phyloP scores from a whole-genome alignment of 2,888 invertebrate genomes.

The Folsomia manolachei region DNA sequence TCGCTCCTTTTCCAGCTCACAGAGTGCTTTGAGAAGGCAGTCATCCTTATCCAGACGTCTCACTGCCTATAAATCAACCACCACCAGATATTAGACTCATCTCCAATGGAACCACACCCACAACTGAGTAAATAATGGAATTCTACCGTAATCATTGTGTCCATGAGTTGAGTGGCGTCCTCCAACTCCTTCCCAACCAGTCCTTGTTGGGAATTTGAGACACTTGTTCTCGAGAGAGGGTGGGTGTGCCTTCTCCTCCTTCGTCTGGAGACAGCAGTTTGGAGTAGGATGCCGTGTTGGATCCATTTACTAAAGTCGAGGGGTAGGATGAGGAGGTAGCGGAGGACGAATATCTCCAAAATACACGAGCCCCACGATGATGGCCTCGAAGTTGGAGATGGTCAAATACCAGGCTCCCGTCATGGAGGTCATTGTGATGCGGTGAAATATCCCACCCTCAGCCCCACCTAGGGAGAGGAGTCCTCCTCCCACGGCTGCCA shows the following conservation, averaged over 20 bases:
- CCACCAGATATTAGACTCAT: too few species aligned
- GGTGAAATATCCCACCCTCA: slow-evolving; percentile 33
- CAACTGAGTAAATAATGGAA: too few species aligned
- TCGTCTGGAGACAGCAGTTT: slow-evolving; percentile 27
- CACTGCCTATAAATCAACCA: slow-evolving; percentile 19
- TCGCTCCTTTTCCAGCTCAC: slow-evolving; percentile 26
- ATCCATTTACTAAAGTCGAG: slow-evolving; percentile 36
- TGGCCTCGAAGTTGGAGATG: slow-evolving; percentile 30
- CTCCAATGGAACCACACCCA: too few species aligned
- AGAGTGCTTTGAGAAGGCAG: slow-evolving; percentile 32
- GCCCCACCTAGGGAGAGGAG: background rate
- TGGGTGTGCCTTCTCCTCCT: slow-evolving; percentile 21
- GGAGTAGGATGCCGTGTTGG: slow-evolving; percentile 32
- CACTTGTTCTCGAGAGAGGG: too few species aligned
- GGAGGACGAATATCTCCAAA: slow-evolving; percentile 30
- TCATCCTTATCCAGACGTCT: slow-evolving; percentile 35
- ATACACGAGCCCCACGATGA: slow-evolving; percentile 27
- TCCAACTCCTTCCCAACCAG: background rate
- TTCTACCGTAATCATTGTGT: background rate
- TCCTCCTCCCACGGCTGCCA: background rate
- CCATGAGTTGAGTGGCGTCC: background rate
- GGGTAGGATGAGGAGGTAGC: slow-evolving; percentile 39
- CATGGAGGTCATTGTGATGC: slow-evolving; percentile 47
- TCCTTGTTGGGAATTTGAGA: too few species aligned
- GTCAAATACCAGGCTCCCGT: slow-evolving; percentile 36